Evolutionary conservation across 2,113 vertebrate species (phyloP), one percentile per base, ranked within the genome.

Genomic region (Micronycteris hirsuta): DNA sequence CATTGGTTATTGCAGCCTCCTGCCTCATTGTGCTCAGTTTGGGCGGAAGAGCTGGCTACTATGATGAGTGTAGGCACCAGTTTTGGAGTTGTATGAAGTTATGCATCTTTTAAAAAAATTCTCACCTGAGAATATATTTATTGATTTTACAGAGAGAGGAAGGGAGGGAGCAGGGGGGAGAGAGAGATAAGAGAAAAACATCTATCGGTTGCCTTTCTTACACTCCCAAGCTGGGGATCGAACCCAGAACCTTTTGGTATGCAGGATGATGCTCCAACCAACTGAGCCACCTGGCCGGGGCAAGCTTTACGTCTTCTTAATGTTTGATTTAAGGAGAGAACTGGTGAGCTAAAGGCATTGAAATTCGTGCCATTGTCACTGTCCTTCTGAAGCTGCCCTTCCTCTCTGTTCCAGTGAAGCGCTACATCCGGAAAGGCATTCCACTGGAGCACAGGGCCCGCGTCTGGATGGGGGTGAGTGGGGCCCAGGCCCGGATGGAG

Each of bases 401-500:
- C 63, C 10, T 80, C 36, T 68, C 31, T 22, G 7, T 86, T 80
- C 17, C 98, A 99, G 99, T 99, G 96, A 99, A 99, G 97, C 98
- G 99, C 90, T 99, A 99, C 1, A 98, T 99, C 89, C 99, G 99
- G 81, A 99, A 99, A 97, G 99, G 99, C 3, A 97, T 99, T 45
- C 99, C 99, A 0, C 98, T 98, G 45, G 99, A 99, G 96, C 99
- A 99, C 94, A 98, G 99, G 0, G 98, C 99, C 31, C 97, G 98
- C 15, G 98, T 99, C 86, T 99, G 99, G 99, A 99, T 99, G 99
- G 98, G 98, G 5, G 98, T 99, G 45, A 99, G 99, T 3, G 99
- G 99, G 2, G 99, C 99, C 3, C 99, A 99, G 98, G 97, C 98
- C 52, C 98, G 94, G 93, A 98, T 99, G 99, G 99, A 99, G 68